Conservation (phyloP, 1,140 invertebrate genomes). For the Lanistes nyassanus region DNA sequence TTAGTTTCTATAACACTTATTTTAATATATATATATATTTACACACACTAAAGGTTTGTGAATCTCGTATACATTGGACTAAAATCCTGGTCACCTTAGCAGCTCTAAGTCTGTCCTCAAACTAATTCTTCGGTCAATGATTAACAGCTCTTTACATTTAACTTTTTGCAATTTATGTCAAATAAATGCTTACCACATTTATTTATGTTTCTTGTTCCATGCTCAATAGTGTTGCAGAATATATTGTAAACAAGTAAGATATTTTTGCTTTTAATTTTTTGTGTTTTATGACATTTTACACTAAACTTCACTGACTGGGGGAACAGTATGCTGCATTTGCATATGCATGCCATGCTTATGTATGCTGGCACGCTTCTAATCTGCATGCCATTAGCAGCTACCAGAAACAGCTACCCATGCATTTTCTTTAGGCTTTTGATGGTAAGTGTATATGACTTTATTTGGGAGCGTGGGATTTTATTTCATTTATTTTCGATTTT, state of each 20-base stretch:
- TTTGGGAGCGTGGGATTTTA: too few relatives aligned
- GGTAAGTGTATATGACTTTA: too few relatives aligned
- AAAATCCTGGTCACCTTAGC: too few relatives aligned
- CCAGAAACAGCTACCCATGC: constrained; percentile 7
- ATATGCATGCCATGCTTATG: constrained; percentile 23
- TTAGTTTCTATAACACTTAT: too few relatives aligned
- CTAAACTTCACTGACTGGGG: constrained; percentile 13
- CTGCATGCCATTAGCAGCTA: constrained; percentile 10
- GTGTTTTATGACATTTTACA: constrained; percentile 27
- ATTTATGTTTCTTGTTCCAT: constrained; percentile 28
- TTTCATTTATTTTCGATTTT: too few relatives aligned
- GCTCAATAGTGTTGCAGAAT: constrained; percentile 31
- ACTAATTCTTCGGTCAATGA: too few relatives aligned
- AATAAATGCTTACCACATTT: constrained; percentile 18
- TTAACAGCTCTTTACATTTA: too few relatives aligned
- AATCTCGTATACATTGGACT: too few relatives aligned
- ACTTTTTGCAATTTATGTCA: not conserved
- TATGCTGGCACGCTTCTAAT: constrained; percentile 17
- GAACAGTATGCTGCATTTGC: constrained; percentile 20
- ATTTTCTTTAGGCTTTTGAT: too few relatives aligned
- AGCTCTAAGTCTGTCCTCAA: too few relatives aligned
- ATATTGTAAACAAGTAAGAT: constrained; percentile 32
- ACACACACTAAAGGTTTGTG: too few relatives aligned
- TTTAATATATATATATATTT: too few relatives aligned
- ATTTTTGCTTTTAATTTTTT: constrained; percentile 29